These are phyloP conservation scores for Drosophila pseudoobscura DNA, from an alignment of 1,140 invertebrate genomes.

Conservation along the genomic window DNA sequence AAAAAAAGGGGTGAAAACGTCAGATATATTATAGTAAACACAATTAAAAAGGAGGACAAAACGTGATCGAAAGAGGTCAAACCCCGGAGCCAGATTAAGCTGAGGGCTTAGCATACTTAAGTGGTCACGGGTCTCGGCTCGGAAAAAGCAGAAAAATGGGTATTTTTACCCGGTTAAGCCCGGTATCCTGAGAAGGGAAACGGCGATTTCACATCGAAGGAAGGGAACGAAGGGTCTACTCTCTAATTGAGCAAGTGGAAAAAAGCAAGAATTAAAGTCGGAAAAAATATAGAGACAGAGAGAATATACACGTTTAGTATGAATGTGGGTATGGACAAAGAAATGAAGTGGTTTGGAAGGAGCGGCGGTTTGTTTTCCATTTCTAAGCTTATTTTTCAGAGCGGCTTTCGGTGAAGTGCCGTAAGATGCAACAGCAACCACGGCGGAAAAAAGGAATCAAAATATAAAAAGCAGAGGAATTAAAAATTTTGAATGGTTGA, in stretches of 20 bases:
- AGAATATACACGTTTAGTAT: neutral
- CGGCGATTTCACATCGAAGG: conserved; percentile 22
- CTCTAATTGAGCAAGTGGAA: conserved; percentile 75
- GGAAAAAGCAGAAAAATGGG: conserved; percentile 27
- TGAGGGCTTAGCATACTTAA: conserved; percentile 78
- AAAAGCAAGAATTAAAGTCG: conserved; percentile 74
- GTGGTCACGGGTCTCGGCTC: conserved; percentile 61
- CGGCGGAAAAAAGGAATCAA: conserved; percentile 51
- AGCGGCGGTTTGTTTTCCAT: conserved; percentile 65
- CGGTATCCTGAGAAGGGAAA: conserved; percentile 40
- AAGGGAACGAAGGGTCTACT: conserved; percentile 33
- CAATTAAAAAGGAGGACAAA: conserved; percentile 43
- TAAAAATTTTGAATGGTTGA: conserved; percentile 61
- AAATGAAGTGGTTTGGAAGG: conserved; percentile 15
- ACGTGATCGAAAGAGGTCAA: conserved; percentile 65
- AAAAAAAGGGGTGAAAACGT: conserved; percentile 9
- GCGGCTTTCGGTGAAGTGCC: conserved; percentile 58
- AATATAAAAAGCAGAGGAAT: conserved; percentile 66
- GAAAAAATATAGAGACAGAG: conserved; percentile 35
- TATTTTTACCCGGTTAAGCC: conserved; percentile 41
- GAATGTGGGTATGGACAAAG: conserved; percentile 31
- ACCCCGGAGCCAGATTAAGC: conserved; percentile 67
- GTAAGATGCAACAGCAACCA: conserved; percentile 62
- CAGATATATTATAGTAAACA: conserved; percentile 13
- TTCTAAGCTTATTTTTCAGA: conserved; percentile 76